These are phyloP conservation scores for Allobates femoralis DNA, from an alignment of 2,797 vertebrate genomes.

Conservation along the genomic window DNA sequence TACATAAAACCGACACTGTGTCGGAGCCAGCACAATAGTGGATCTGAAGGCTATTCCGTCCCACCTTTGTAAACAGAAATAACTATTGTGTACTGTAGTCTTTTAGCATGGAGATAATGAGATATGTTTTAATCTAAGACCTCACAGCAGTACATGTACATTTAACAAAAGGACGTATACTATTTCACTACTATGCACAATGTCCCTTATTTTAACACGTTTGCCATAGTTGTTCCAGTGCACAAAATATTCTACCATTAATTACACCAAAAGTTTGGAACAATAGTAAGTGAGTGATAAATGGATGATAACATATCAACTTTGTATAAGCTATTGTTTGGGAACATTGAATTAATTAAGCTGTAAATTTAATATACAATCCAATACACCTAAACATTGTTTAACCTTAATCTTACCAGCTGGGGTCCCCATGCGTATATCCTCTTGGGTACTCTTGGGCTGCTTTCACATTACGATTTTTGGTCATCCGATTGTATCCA, in stretches of 20 bases:
- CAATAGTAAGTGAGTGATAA: neutral
- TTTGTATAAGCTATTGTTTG: no score
- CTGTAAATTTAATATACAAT: no score
- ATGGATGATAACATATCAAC: no score
- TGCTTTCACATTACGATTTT: no score
- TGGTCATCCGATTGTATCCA: no score
- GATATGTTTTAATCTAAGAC: neutral
- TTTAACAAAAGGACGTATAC: neutral
- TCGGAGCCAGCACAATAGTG: constrained; percentile 21
- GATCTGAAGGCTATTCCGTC: constrained; percentile 19
- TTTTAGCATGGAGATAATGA: neutral
- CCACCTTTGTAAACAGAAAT: constrained; percentile 12
- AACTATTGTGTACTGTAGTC: neutral
- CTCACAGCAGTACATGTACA: neutral
- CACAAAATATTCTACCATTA: neutral
- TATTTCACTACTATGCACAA: neutral
- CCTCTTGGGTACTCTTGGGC: no score
- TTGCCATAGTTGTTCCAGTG: neutral
- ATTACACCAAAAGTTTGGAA: neutral
- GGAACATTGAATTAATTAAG: no score
- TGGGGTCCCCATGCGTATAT: no score
- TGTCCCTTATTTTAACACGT: neutral
- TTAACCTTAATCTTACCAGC: no score
- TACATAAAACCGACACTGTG: constrained; percentile 10
- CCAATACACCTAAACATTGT: no score